Base-by-base conservation (phyloP, 1,140 invertebrate genomes). In the Matsumurasca onukii region DNA sequence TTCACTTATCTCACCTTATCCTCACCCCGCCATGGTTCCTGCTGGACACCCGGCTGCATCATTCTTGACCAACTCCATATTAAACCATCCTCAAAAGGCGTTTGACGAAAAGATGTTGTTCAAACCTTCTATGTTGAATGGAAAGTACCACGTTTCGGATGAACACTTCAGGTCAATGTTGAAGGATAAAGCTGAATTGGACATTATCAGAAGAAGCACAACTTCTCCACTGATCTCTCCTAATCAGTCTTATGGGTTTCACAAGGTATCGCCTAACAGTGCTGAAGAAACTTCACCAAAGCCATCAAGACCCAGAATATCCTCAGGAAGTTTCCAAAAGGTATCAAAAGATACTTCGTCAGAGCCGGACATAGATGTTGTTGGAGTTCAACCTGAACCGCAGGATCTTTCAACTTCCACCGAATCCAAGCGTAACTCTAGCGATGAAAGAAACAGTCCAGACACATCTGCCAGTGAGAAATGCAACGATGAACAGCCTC, bases 211-310 rank as follows among this genome's bases (percentile, higher is more conserved):
- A 48, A 31, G 24, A 9, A 25, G 39, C 5, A 78, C 81, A 51
- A 82, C 83, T 0, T 82, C 83, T 5, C 81, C 84, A 12, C 0
- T 74, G 75, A 70, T 69, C 76, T 0, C 74, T 2, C 12, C 55
- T 29, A 13, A 59, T 59, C 55, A 13, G 3, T 12, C 15, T 27
- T 51, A 20, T n/a, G 24, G 49, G 17, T 59, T 77, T 3, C 81
- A 76, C 77, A 85, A 82, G 77, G 82, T 88, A 1, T 88, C 88
- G 31, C 87, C 88, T 15, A 82, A 86, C 1, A 85, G 85, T 2
- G 84, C 78, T 2, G 86, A 89, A 74, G 88, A 90, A 77, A 85
- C 86, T 1, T 82, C 80, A 12, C 83, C 83, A 3, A 85, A 85
- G 67, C 86, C 86, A 5, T 89, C 88, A 13, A 87, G 88, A 20